Percentiles rank a stretch among this genome's conserved stretches.
These are phyloP conservation scores for Crocodylus rhombifer DNA, from an alignment of 2,797 vertebrate genomes.

Conservation along the genomic window DNA sequence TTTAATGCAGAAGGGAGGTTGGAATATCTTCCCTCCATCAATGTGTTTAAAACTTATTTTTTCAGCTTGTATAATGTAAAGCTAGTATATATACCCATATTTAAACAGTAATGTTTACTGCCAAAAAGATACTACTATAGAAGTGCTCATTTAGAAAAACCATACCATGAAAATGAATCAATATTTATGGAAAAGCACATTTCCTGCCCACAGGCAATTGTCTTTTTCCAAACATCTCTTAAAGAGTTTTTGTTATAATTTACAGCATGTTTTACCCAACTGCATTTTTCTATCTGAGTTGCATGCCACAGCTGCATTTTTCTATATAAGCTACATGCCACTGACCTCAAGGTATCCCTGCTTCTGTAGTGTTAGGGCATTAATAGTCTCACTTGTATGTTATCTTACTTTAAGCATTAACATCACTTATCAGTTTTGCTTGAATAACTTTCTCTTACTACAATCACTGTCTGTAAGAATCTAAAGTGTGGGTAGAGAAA, in stretches of 20 bases:
- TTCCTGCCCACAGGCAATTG: slow-evolving; percentile 14
- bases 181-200: background rate
- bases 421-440: background rate
- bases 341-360: background rate
- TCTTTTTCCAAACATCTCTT: background rate
- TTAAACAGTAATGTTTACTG: background rate
- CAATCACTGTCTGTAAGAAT: background rate
- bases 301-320: background rate
- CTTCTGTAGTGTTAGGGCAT: background rate
- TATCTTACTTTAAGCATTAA: background rate
- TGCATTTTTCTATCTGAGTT: slow-evolving; percentile 8
- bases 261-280: background rate
- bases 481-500: background rate
- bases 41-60: background rate
- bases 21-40: background rate
- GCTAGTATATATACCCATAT: background rate
- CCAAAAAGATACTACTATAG: background rate
- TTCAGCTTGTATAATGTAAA: background rate
- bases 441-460: background rate
- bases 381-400: background rate
- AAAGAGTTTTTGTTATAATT: background rate
- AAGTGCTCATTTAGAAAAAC: background rate
- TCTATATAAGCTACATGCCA: background rate
- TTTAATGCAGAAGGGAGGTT: background rate
- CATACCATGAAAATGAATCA: accelerated